Evolutionary conservation across 2,888 invertebrate genomes (phyloP), one percentile per base, ranked within the genome.

Genomic region (Drosophila yooni): DNA sequence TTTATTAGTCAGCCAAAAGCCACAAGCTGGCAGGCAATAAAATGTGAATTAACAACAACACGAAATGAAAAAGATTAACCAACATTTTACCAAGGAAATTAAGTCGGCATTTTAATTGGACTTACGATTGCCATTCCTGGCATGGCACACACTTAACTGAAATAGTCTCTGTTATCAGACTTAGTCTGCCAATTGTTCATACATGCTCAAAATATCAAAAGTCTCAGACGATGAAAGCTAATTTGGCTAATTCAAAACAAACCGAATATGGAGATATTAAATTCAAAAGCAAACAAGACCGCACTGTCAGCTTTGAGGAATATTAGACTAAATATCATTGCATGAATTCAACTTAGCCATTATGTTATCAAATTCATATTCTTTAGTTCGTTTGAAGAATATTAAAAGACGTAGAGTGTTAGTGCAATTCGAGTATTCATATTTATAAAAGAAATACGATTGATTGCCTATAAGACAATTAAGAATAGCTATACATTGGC

Each of bases 1-100:
- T 72, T 88, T 88, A 84, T 86, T 83, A 84, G 80, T 67, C 57
- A 59, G 75, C 43, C 59, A 46, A 64, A 71, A 71, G 51, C 29
- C 50, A 48, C 58, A 74, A 57, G 48, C 58, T 48, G 52, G n/a
- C 48, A 40, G 48, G 13, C 59, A 66, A 62, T 60, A 27, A 33
- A 66, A 71, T 62, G 31, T 48, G 66, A 57, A 77, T 75, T 61
- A 70, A 63, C 51, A 74, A 38, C 63, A 53, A 6, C 36, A 33
- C 25, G 18, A 50, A 38, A 43, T 21, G 40, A 53, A 56, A 29
- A 50, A 54, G 31, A 57, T 53, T 57, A 53, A n/a, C 10, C 43
- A 46, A 46, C 51, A 38, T 46, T 54, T 54, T 13, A 2, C 13
- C 43, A 36, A 60, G 52, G 40, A 40, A 58, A 56, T 68, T 52